Conservation (phyloP, 2,113 vertebrate species). For the Neodon shergylaensis region DNA sequence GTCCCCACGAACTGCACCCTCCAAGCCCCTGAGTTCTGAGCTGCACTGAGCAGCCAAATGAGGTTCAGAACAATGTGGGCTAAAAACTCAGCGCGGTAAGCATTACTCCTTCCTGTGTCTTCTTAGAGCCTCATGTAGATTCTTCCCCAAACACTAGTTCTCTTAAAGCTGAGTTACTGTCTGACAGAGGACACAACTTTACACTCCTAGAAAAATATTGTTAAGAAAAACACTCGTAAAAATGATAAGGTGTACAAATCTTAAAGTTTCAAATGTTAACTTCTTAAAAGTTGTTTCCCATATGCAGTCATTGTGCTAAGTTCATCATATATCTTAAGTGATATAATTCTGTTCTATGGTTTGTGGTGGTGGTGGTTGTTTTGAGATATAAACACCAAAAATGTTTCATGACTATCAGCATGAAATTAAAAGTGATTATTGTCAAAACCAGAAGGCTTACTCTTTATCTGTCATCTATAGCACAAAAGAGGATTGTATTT, state of each 20-base stretch:
- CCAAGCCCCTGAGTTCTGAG: background rate
- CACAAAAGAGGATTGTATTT: background rate
- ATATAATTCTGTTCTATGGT: background rate
- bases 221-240: conserved; percentile 6
- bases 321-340: background rate
- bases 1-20: background rate
- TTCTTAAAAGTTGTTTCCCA: background rate
- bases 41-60: background rate
- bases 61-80: background rate
- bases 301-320: background rate
- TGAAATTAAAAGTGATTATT: conserved; percentile 9
- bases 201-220: conserved; percentile 15
- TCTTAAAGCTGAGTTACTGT: conserved; percentile 16
- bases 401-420: conserved; percentile 13
- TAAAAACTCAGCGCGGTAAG: background rate
- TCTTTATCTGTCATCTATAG: background rate
- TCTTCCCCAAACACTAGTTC: background rate
- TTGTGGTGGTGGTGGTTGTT: background rate
- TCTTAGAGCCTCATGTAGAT: background rate
- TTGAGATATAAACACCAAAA: background rate
- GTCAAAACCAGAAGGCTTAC: background rate
- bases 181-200: background rate
- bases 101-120: background rate
- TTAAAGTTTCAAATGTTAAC: background rate
- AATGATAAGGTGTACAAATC: background rate